Conservation (phyloP, 2,113 vertebrate genomes). For the Zapus hudsonius region DNA sequence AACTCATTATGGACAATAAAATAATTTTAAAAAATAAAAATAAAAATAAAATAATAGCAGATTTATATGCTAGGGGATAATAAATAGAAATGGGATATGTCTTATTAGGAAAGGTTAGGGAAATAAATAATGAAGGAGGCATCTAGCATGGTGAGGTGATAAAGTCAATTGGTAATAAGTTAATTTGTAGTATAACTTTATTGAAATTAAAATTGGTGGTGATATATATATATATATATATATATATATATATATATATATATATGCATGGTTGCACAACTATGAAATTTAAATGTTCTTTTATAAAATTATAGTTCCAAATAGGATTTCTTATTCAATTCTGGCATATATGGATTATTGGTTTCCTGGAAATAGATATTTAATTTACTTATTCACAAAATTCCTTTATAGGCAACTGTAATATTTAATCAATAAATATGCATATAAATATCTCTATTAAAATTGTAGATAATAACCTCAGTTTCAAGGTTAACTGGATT, state of each 20-base stretch:
- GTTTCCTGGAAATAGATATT: not conserved
- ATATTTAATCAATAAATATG: not conserved
- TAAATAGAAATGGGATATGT: not conserved
- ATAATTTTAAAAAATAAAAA: too few species aligned
- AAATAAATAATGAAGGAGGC: not conserved
- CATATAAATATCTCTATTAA: not conserved
- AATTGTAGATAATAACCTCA: not conserved
- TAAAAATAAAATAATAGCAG: too few species aligned
- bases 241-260: too few species aligned
- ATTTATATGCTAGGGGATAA: not conserved
- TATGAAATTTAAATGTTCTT: not conserved
- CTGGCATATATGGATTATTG: not conserved
- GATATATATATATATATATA: too few species aligned
- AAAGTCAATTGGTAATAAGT: not conserved
- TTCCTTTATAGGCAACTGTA: not conserved
- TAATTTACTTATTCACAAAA: constrained; percentile 1
- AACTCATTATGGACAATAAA: too few species aligned
- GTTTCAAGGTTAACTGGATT: not conserved
- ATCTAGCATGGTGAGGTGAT: not conserved
- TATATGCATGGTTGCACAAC: not conserved
- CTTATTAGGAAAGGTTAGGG: not conserved
- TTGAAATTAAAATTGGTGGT: not conserved
- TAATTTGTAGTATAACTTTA: not conserved
- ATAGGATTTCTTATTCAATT: not conserved
- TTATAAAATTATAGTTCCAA: not conserved